A percentile compares a stretch with the other conserved stretches of the same genome.
Conservation (phyloP, 2,113 vertebrate species). For the Oophaga pumilio region DNA sequence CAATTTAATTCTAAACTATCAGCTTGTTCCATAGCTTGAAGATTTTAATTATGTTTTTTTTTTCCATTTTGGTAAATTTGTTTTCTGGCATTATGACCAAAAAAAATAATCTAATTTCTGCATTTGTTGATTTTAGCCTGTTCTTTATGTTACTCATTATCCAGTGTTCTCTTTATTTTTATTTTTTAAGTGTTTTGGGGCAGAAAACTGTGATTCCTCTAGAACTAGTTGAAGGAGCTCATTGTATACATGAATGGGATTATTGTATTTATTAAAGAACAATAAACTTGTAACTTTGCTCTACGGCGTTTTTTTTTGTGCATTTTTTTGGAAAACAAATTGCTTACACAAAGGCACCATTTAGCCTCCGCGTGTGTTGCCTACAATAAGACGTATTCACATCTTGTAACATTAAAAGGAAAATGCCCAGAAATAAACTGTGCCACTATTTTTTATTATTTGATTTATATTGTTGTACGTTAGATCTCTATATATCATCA, state of each 20-base stretch:
- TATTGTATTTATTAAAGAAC: constrained; percentile 56
- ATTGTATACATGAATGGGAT: constrained; percentile 44
- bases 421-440: too few relatives aligned
- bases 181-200: constrained; percentile 23
- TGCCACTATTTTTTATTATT: too few relatives aligned
- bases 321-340: neutral
- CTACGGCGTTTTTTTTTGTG: neutral
- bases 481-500: too few relatives aligned
- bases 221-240: constrained; percentile 32
- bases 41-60: neutral
- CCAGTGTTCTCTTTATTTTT: constrained; percentile 30
- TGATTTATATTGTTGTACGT: too few relatives aligned
- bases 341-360: neutral
- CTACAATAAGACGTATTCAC: too few relatives aligned
- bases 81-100: neutral
- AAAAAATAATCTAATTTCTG: neutral
- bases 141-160: constrained; percentile 34
- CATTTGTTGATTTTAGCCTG: constrained; percentile 13
- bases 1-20: neutral
- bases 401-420: too few relatives aligned
- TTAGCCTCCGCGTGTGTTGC: neutral
- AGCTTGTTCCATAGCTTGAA: neutral
- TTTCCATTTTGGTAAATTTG: neutral
- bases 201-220: constrained; percentile 40
- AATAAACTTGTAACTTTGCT: constrained; percentile 54